Evolutionary conservation across 2,888 invertebrate genomes (phyloP).

Genomic region (Holacanthella duospinosa): DNA sequence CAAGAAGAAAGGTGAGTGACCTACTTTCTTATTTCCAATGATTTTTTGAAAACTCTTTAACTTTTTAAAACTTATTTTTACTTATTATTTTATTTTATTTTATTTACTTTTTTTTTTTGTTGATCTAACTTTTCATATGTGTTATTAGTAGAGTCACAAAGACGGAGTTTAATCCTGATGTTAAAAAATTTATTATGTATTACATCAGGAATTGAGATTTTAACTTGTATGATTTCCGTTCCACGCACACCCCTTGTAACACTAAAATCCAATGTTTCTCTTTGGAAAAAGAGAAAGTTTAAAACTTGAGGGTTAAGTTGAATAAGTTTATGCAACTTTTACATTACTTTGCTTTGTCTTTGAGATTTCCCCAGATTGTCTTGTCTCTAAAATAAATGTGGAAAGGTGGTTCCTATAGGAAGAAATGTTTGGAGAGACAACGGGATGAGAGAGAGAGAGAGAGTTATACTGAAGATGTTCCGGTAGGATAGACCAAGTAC

Average conservation of each 20-base stretch:
- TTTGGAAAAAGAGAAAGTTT: neutral
- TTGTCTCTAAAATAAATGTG: neutral
- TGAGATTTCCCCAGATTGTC: neutral
- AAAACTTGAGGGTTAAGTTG: neutral
- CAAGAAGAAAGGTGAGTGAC: conserved; percentile 14
- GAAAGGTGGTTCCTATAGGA: neutral
- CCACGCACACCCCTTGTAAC: too few relatives aligned
- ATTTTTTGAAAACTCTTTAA: neutral
- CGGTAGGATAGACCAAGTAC: too few relatives aligned
- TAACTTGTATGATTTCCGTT: too few relatives aligned
- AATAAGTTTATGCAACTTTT: neutral
- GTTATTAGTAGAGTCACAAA: too few relatives aligned
- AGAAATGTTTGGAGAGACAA: neutral
- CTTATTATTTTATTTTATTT: too few relatives aligned
- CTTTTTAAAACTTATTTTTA: too few relatives aligned
- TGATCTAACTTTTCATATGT: too few relatives aligned
- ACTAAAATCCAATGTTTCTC: neutral
- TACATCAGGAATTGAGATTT: too few relatives aligned
- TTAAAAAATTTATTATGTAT: too few relatives aligned
- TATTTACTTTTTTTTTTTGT: too few relatives aligned
- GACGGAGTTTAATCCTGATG: too few relatives aligned
- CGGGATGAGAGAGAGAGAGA: neutral
- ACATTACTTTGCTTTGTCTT: neutral
- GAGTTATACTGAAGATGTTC: neutral
- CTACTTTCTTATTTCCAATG: neutral